Conservation (phyloP, 1,140 invertebrate genomes). For the Drosophila saltans region DNA sequence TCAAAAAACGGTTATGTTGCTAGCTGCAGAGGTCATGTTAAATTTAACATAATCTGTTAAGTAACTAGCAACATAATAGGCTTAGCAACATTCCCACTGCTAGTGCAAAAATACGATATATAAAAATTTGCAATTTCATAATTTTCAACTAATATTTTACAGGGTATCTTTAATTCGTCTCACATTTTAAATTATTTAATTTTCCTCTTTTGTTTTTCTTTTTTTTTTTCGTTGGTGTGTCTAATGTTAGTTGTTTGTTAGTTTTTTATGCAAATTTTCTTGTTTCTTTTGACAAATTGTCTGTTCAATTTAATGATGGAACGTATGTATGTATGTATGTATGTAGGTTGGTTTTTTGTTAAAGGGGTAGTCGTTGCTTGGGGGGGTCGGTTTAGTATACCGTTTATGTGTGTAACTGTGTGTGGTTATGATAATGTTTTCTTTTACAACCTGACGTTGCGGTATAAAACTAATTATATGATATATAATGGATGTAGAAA, state of each 20-base stretch:
- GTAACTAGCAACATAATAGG: no score
- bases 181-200: background rate
- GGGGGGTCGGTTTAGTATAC: constrained; percentile 10
- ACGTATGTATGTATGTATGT: constrained; percentile 46
- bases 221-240: constrained; percentile 45
- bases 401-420: constrained; percentile 54
- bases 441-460: constrained; percentile 12
- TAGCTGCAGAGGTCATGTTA: no score
- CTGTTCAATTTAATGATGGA: constrained; percentile 75
- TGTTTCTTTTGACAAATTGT: constrained; percentile 77
- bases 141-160: background rate
- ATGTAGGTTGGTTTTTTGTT: constrained; percentile 15
- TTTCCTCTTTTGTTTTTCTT: constrained; percentile 18
- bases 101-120: no score
- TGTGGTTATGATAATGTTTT: constrained; percentile 17
- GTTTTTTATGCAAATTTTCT: constrained; percentile 76
- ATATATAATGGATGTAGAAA: constrained; percentile 11
- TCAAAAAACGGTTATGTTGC: no score
- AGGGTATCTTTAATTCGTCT: background rate
- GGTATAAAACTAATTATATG: background rate
- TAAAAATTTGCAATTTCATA: background rate
- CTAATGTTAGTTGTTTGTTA: constrained; percentile 76
- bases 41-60: no score
- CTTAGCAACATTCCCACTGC: background rate
- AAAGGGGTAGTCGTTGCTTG: background rate